Evolutionary conservation across 2,888 invertebrate species (phyloP).

Genomic region (Platycheirus rosarum): DNA sequence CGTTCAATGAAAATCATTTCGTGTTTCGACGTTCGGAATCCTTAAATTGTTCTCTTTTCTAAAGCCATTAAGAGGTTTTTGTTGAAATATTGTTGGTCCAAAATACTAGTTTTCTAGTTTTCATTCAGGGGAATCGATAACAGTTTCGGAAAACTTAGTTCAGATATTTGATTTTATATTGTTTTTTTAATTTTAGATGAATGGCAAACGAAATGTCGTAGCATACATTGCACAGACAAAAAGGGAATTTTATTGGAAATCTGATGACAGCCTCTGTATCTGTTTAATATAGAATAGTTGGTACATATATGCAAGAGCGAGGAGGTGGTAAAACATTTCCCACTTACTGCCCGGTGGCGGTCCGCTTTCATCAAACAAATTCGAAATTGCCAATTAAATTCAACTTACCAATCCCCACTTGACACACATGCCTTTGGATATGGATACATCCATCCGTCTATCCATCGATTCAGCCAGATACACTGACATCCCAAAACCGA

Average conservation of each 20-base stretch:
- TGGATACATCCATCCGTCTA: constrained; percentile 1
- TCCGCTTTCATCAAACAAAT: constrained; percentile 43
- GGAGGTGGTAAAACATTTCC: not conserved
- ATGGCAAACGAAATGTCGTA: constrained; percentile 3
- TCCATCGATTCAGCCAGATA: constrained; percentile 4
- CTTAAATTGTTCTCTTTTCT: too few species aligned
- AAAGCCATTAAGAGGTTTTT: too few species aligned
- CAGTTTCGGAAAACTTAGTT: too few species aligned
- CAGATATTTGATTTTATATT: too few species aligned
- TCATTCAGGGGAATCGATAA: too few species aligned
- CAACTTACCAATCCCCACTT: constrained; percentile 58
- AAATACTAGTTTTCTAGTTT: too few species aligned
- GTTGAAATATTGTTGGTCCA: too few species aligned
- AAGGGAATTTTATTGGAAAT: constrained; percentile 52
- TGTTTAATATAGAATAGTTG: too few species aligned
- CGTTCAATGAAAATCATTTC: too few species aligned
- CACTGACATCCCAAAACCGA: constrained; percentile 13
- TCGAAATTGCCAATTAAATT: constrained; percentile 68
- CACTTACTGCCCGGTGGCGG: constrained; percentile 24
- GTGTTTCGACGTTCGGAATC: too few species aligned
- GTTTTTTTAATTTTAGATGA: too few species aligned
- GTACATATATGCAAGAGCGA: not conserved
- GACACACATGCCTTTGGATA: constrained; percentile 16
- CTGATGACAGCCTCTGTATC: too few species aligned
- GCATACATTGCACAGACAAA: constrained; percentile 7